These are phyloP conservation scores for Anseranas semipalmata DNA, from an alignment of 2,113 vertebrate species.

Conservation along the genomic window DNA sequence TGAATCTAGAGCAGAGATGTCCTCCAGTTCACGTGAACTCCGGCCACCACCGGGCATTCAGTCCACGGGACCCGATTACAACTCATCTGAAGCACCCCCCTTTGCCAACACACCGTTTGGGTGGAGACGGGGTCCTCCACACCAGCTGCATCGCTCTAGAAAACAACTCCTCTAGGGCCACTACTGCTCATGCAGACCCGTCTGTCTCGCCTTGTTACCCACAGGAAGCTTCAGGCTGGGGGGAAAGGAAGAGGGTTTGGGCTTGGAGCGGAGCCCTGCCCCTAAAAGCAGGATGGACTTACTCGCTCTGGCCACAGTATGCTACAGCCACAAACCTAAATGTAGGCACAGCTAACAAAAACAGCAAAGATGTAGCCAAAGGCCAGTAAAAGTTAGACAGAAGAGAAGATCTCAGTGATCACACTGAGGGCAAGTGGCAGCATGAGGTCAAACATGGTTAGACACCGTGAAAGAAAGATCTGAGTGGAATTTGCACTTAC, in stretches of 20 bases:
- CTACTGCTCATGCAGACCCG: neutral
- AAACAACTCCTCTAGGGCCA: neutral
- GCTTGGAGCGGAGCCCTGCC: constrained; percentile 2
- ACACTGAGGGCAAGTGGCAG: too few species aligned
- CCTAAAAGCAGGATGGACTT: neutral
- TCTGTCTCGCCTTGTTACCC: neutral
- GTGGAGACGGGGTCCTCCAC: neutral
- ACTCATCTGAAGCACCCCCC: neutral
- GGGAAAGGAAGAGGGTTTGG: neutral
- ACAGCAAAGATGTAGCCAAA: neutral
- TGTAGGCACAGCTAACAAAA: neutral
- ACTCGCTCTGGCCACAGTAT: neutral
- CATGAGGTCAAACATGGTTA: neutral
- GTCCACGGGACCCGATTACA: neutral
- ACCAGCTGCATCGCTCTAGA: neutral
- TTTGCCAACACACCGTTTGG: neutral
- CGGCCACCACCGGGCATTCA: neutral
- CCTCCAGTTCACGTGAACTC: neutral
- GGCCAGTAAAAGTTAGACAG: neutral
- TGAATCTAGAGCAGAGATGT: neutral
- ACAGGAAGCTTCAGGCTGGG: neutral
- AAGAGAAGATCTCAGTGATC: too few species aligned
- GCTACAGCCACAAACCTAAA: neutral
- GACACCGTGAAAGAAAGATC: neutral
- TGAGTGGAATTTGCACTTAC: neutral